Evolutionary conservation across 2,113 vertebrate genomes (phyloP).

Genomic region (Perca flavescens): DNA sequence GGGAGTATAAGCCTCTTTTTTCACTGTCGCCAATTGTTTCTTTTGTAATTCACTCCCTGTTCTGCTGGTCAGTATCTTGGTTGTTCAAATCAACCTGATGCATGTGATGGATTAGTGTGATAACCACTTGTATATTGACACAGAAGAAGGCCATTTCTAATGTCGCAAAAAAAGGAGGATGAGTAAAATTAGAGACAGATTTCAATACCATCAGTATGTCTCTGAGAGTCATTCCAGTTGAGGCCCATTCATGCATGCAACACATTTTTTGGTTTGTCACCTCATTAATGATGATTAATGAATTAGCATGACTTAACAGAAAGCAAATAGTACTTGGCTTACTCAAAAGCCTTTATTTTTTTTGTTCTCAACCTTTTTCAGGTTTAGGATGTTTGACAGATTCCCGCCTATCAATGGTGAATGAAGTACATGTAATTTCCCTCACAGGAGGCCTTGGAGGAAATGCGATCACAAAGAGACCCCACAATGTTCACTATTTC

Average conservation of each 20-base stretch:
- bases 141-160: not conserved
- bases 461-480: slow-evolving; percentile 61
- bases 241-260: slow-evolving; percentile 9
- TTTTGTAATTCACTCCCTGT: not conserved
- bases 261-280: not conserved
- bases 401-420: slow-evolving; percentile 44
- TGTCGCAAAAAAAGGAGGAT: not conserved
- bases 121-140: slow-evolving; percentile 3
- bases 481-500: slow-evolving; percentile 62
- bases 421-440: slow-evolving; percentile 68
- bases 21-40: slow-evolving; percentile 33
- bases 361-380: slow-evolving; percentile 16
- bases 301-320: slow-evolving; percentile 49
- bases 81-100: slow-evolving; percentile 8
- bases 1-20: slow-evolving; percentile 41
- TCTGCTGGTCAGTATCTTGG: not conserved
- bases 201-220: not conserved
- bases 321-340: slow-evolving; percentile 18
- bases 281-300: slow-evolving; percentile 23
- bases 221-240: slow-evolving; percentile 20
- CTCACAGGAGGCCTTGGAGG: slow-evolving; percentile 53
- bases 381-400: slow-evolving; percentile 41
- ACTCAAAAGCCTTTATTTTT: slow-evolving; percentile 58
- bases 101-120: not conserved
- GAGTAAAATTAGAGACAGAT: slow-evolving; percentile 13